Percentiles rank a stretch among this genome's conserved stretches.
These are phyloP conservation scores for Mormoops blainvillei DNA, from an alignment of 2,113 vertebrate species.

Conservation along the genomic window DNA sequence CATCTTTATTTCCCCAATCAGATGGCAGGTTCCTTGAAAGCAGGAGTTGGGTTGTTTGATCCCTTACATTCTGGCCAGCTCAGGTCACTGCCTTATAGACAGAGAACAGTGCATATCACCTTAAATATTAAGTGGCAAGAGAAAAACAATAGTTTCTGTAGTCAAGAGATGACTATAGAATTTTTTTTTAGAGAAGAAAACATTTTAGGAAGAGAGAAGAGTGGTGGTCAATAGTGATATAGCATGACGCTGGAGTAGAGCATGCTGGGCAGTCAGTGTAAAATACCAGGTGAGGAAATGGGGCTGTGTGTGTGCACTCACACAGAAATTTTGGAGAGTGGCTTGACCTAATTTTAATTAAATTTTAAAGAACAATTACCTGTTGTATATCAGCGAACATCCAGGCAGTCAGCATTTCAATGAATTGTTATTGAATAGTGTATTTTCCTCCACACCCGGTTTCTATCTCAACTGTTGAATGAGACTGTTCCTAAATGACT, in stretches of 20 bases:
- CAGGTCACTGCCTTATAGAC: not conserved
- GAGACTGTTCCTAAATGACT: not conserved
- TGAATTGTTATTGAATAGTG: not conserved
- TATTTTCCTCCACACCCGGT: not conserved
- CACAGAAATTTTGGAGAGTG: not conserved
- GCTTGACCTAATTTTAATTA: not conserved
- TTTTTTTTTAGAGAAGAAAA: not conserved
- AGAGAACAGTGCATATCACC: not conserved
- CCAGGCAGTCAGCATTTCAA: not conserved
- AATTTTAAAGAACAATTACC: not conserved
- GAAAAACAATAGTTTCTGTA: not conserved
- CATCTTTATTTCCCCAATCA: not conserved
- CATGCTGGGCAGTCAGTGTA: too few species aligned
- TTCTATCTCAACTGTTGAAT: not conserved
- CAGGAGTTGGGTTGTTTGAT: not conserved
- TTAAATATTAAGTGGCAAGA: not conserved
- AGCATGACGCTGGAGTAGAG: rapidly evolving
- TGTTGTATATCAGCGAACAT: not conserved
- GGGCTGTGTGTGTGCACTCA: not conserved
- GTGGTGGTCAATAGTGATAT: rapidly evolving
- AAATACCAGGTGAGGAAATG: rapidly evolving
- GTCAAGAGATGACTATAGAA: not conserved
- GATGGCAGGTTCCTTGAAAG: not conserved
- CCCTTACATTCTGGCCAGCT: not conserved
- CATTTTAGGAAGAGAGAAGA: not conserved